These are phyloP conservation scores for Hanleya hanleyi DNA, from an alignment of 2,888 invertebrate species.

Conservation along the genomic window DNA sequence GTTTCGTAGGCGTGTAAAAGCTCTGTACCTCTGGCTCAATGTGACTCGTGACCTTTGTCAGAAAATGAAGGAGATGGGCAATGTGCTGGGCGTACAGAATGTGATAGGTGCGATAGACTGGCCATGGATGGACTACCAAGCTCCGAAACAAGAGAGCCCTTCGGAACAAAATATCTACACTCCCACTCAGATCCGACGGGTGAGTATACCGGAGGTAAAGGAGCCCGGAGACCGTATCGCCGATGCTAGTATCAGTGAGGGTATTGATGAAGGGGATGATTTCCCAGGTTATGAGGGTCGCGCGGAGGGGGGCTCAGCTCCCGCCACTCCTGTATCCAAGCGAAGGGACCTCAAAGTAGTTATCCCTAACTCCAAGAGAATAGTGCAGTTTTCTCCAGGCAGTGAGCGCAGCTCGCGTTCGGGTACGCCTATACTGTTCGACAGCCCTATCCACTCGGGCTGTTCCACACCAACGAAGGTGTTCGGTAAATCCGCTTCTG, in stretches of 20 bases:
- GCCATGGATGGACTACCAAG: slow-evolving; percentile 62
- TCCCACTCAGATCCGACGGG: slow-evolving; percentile 9
- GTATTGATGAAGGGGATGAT: too few species aligned
- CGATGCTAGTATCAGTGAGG: slow-evolving; percentile 10
- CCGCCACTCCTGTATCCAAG: slow-evolving; percentile 17
- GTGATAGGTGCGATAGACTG: slow-evolving; percentile 58
- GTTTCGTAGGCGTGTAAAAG: slow-evolving; percentile 82
- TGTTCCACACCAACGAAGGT: slow-evolving; percentile 5
- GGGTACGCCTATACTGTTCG: neutral
- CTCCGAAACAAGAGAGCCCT: neutral
- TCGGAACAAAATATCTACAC: neutral
- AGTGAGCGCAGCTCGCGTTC: slow-evolving; percentile 7
- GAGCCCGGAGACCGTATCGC: too few species aligned
- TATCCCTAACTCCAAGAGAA: neutral
- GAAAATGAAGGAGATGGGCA: slow-evolving; percentile 81
- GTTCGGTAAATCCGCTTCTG: neutral
- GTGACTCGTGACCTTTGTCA: slow-evolving; percentile 88
- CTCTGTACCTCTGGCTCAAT: slow-evolving; percentile 94
- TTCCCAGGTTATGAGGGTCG: too few species aligned
- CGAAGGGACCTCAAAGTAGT: neutral
- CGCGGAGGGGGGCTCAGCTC: slow-evolving; percentile 9
- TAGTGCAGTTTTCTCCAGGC: neutral
- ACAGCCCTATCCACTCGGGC: neutral
- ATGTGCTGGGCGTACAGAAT: slow-evolving; percentile 64
- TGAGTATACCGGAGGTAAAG: slow-evolving; percentile 50